A percentile compares a stretch with the other conserved stretches of the same genome.
Evolutionary conservation across 1,140 invertebrate species (phyloP).

Genomic region (Odontomachus brunneus): DNA sequence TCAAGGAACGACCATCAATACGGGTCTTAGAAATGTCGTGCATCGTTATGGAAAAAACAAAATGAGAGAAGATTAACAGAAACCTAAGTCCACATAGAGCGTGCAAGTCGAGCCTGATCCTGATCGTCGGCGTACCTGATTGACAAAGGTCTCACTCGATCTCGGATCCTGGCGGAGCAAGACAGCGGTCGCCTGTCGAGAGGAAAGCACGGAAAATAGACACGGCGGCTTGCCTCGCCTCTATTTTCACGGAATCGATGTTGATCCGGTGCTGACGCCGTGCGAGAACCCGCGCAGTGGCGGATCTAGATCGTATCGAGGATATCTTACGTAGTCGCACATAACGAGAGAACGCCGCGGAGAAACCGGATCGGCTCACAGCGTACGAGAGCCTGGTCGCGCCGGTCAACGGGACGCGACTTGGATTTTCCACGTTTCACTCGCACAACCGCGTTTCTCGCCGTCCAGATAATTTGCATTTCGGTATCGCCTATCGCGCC

Average conservation of each 20-base stretch:
- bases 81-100: no score
- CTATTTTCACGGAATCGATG: conserved; percentile 49
- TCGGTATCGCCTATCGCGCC: conserved; percentile 68
- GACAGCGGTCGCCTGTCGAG: background rate
- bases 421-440: conserved; percentile 66
- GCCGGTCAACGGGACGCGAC: conserved; percentile 35
- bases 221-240: background rate
- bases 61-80: no score
- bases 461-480: conserved; percentile 77
- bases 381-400: conserved; percentile 1
- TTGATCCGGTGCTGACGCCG: background rate
- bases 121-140: no score
- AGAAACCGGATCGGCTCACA: conserved; percentile 56
- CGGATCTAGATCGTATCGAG: conserved; percentile 19
- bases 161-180: background rate
- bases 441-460: conserved; percentile 68
- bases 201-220: conserved; percentile 16
- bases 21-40: no score
- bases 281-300: background rate
- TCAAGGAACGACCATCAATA: no score
- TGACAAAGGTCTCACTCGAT: background rate
- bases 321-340: conserved; percentile 30
- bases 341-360: conserved; percentile 40
- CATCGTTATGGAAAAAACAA: no score
- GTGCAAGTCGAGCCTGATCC: no score